Evolutionary conservation across 2,888 invertebrate species (phyloP), one percentile per base, ranked within the genome.

Genomic region (Maniola hyperantus): DNA sequence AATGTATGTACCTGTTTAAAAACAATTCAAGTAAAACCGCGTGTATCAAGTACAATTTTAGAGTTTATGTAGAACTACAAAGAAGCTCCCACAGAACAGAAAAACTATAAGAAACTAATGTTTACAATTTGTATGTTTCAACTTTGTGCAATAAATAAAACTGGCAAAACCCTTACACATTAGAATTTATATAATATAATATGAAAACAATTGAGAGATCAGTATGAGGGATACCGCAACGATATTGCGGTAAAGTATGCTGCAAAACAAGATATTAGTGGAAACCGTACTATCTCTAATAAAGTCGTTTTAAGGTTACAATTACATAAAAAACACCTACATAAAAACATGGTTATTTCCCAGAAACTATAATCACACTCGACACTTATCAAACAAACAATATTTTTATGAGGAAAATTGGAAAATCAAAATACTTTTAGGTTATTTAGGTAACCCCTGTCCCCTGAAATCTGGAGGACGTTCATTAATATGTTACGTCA

Each of bases 391-490:
- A n/a, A 44, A 59, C 6, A 48, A 34, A 2, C 2, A 59, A 13
- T 48, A 46, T 59, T 48, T 15, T 26, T 59, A 1, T 51, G n/a
- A 48, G 13, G n/a, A 75, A 71, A 73, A 73, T 65, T 78, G 33
- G 74, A 71, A 73, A 73, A 64, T 78, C 77, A 77, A 74, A 55
- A 44, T 46, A 44, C 33, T 15, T 42, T 15, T 71, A 85, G 86
- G 86, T 85, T 86, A 85, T 77, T 73, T 74, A 76, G 67, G 73
- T 77, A 77, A 79, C 74, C 76, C 67, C 66, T 73, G 73, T 79
- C 74, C 76, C 67, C 66, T 73, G 73, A 74, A 74, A 75, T 74
- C 76, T 74, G 75, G 71, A 64, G 70, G 67, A 71, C 70, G 67
- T 71, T 46, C 66, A 66, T 42, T 34, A 54, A 44, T 61, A 48